These are phyloP conservation scores for Zaprionus davidi DNA, from an alignment of 1,140 invertebrate genomes.

Conservation along the genomic window DNA sequence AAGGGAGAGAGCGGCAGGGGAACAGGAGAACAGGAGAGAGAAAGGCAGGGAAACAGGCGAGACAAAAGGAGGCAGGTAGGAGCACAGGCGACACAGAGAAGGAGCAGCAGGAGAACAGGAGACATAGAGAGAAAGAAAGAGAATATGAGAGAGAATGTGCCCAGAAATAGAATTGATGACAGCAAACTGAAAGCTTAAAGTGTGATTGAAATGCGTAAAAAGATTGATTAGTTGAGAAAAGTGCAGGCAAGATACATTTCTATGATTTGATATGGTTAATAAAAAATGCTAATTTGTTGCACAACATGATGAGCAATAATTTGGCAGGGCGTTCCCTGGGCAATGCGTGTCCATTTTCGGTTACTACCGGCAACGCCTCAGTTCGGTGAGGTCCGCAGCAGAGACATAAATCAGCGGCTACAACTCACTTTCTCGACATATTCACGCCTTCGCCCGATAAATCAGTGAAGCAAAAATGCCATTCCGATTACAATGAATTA, in stretches of 20 bases:
- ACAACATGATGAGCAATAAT: no score
- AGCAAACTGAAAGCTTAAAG: no score
- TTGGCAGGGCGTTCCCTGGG: background rate
- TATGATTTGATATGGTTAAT: no score
- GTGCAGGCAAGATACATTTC: no score
- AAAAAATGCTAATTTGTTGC: no score
- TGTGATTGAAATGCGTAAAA: no score
- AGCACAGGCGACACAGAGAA: background rate
- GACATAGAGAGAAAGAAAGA: background rate
- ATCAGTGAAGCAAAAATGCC: slow-evolving; percentile 26
- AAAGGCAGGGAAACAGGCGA: background rate
- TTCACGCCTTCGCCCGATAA: slow-evolving; percentile 27
- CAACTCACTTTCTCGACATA: slow-evolving; percentile 27
- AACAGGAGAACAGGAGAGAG: background rate
- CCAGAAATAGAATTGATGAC: no score
- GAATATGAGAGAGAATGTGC: background rate
- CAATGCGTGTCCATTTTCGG: background rate
- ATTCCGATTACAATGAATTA: slow-evolving; percentile 64
- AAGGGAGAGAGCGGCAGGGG: background rate
- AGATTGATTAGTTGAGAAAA: no score
- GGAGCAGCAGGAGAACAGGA: no score
- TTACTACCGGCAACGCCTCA: slow-evolving; percentile 1
- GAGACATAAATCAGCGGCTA: slow-evolving; percentile 14
- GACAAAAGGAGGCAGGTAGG: background rate
- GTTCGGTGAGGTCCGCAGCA: background rate